Conservation (phyloP, 2,888 invertebrate species). For the Habroteleia sp. region DNA sequence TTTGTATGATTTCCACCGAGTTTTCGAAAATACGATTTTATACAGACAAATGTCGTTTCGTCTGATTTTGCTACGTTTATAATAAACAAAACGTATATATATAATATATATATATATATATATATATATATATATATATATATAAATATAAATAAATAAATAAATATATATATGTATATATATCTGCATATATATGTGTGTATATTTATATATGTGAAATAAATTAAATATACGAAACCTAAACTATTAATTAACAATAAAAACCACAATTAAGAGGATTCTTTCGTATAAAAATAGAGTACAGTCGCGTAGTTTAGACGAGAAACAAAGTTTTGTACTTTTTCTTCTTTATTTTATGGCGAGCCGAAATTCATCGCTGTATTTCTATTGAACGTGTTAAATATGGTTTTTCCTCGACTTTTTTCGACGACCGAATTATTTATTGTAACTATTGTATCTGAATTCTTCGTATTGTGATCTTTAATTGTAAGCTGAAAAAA, state of each 20-base stretch:
- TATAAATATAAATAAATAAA: conserved; percentile 13
- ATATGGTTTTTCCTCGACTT: too few relatives aligned
- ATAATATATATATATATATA: conserved; percentile 6
- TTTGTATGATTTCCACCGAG: conserved; percentile 51
- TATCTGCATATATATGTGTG: too few relatives aligned
- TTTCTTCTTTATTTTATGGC: too few relatives aligned
- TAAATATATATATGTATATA: too few relatives aligned
- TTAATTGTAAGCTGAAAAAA: conserved; percentile 20
- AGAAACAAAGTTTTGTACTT: too few relatives aligned
- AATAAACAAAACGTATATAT: conserved; percentile 9
- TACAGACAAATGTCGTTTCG: conserved; percentile 46
- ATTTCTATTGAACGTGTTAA: too few relatives aligned
- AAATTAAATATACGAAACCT: conserved; percentile 8
- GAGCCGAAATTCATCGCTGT: too few relatives aligned
- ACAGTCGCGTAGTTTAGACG: conserved; percentile 4
- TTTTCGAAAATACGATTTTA: conserved; percentile 45
- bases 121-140: conserved; percentile 13
- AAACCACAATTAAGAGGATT: conserved; percentile 19
- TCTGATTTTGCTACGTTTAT: conserved; percentile 50
- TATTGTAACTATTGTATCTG: conserved; percentile 27
- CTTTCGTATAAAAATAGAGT: conserved; percentile 21
- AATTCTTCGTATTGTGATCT: conserved; percentile 43
- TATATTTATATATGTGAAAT: too few relatives aligned
- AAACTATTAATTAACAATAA: conserved; percentile 4
- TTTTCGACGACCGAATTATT: too few relatives aligned